Conservation (phyloP, 1,140 invertebrate genomes). For the Panagrolaimus sp. region DNA sequence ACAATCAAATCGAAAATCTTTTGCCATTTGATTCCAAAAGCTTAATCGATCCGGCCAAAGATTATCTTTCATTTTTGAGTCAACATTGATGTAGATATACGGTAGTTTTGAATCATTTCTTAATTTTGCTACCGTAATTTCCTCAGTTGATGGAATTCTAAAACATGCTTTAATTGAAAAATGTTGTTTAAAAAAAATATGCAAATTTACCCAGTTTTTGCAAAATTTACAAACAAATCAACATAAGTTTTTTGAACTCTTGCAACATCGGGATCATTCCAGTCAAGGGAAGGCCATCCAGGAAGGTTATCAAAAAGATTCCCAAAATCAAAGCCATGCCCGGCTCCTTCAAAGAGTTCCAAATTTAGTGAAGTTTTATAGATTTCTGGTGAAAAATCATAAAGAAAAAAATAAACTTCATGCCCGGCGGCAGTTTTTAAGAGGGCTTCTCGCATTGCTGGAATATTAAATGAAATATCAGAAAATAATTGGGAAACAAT, state of each 20-base stretch:
- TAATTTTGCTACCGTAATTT: background rate
- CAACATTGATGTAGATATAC: background rate
- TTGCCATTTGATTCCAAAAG: background rate
- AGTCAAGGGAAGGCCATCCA: background rate
- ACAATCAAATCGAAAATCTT: background rate
- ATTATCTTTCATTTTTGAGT: background rate
- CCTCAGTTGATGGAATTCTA: background rate
- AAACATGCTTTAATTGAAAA: no score
- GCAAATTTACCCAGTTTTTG: background rate
- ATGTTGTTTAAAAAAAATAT: background rate
- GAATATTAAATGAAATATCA: background rate
- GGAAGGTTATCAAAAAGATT: background rate
- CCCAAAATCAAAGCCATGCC: background rate
- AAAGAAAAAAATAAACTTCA: background rate
- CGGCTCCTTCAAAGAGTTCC: background rate
- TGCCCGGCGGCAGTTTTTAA: background rate
- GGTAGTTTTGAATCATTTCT: conserved; percentile 61
- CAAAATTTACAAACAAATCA: conserved; percentile 2
- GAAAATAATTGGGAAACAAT: background rate
- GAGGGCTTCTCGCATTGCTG: background rate
- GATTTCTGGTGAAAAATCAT: background rate
- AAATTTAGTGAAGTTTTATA: background rate
- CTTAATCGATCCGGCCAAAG: background rate
- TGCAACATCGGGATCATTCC: background rate
- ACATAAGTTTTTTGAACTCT: background rate